Percentiles rank a stretch among this genome's conserved stretches.
Conservation (phyloP, 2,888 invertebrate genomes). For the Rhagonycha lutea region DNA sequence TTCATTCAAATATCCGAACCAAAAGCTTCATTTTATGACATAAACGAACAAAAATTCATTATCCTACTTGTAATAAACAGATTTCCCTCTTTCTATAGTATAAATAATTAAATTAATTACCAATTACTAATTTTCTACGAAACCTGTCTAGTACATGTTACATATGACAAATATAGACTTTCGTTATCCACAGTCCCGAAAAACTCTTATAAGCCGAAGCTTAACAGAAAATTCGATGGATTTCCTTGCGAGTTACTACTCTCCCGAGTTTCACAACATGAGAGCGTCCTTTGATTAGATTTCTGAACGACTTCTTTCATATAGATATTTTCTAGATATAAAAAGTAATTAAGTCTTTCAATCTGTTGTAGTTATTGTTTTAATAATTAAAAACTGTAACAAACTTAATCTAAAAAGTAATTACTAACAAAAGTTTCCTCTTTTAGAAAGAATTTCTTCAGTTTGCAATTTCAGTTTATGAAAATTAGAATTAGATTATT, state of each 20-base stretch:
- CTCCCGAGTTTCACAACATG: not conserved
- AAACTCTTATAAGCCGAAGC: not conserved
- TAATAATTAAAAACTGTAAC: not conserved
- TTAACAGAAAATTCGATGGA: not conserved
- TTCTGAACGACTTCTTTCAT: not conserved
- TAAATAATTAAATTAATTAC: too few relatives aligned
- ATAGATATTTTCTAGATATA: too few relatives aligned
- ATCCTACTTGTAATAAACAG: too few relatives aligned
- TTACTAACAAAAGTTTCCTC: not conserved
- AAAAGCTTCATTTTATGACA: too few relatives aligned
- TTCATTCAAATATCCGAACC: too few relatives aligned
- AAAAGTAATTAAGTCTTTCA: not conserved
- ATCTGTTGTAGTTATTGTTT: not conserved
- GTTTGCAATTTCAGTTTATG: not conserved
- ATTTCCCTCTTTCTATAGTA: too few relatives aligned
- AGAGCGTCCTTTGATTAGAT: not conserved
- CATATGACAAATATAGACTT: not conserved
- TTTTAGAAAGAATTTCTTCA: not conserved
- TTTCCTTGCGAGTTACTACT: not conserved
- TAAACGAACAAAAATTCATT: too few relatives aligned
- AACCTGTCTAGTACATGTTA: not conserved
- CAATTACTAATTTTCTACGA: too few relatives aligned
- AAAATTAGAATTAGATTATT: not conserved
- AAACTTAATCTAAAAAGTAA: not conserved
- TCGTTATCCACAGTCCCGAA: not conserved